Evolutionary conservation across 2,113 vertebrate species (phyloP).

Genomic region (Ptychochromis oligacanthus): DNA sequence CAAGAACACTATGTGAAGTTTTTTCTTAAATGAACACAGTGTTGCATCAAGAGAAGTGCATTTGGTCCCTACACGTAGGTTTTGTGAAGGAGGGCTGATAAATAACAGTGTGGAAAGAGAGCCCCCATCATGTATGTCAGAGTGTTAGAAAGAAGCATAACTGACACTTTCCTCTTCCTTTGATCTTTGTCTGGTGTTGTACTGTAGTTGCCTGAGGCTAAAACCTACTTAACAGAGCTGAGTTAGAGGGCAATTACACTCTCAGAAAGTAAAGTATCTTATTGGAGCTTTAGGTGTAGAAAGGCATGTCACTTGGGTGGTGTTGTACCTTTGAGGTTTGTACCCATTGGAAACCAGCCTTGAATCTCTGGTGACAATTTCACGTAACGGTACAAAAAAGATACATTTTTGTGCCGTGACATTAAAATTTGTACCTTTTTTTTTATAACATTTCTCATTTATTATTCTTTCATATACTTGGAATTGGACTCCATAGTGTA

Average conservation of each 20-base stretch:
- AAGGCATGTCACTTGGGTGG: too few species aligned
- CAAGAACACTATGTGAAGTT: background rate
- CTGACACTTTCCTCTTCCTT: background rate
- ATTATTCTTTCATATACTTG: background rate
- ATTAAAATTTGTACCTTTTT: background rate
- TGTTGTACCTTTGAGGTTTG: too few species aligned
- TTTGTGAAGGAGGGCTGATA: background rate
- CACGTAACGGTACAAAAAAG: too few species aligned
- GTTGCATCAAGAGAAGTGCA: background rate
- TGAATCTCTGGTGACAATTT: too few species aligned
- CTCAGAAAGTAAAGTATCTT: too few species aligned
- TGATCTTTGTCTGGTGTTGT: background rate
- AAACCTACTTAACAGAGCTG: background rate
- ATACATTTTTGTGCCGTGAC: too few species aligned
- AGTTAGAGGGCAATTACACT: background rate
- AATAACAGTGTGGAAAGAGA: background rate
- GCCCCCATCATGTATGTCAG: background rate
- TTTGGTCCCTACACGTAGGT: background rate
- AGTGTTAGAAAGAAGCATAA: background rate
- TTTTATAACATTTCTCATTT: background rate
- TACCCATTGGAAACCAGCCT: too few species aligned
- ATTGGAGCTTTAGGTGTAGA: too few species aligned
- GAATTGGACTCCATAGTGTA: background rate
- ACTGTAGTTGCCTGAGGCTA: background rate
- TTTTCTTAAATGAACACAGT: background rate